A percentile compares a stretch with the other conserved stretches of the same genome.
Evolutionary conservation across 1,140 invertebrate genomes (phyloP).

Genomic region (Papilio machaon): DNA sequence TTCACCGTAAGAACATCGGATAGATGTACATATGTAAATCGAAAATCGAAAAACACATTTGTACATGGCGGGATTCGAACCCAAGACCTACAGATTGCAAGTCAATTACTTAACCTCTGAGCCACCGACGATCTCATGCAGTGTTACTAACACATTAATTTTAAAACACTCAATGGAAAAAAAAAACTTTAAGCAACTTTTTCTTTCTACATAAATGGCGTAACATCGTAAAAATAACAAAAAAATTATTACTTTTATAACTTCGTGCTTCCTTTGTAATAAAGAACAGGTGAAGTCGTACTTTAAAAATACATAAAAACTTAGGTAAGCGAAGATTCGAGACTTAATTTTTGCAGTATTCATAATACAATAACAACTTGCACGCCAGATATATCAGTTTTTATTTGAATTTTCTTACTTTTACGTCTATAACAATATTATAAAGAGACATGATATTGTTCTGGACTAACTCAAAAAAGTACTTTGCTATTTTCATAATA

Average conservation of each 20-base stretch:
- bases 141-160: no score
- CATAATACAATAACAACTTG: neutral
- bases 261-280: neutral
- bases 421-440: no score
- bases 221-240: neutral
- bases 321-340: neutral
- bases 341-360: neutral
- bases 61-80: no score
- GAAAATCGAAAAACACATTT: no score
- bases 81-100: no score
- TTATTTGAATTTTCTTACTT: neutral
- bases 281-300: constrained; percentile 6
- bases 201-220: neutral
- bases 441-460: neutral
- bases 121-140: no score
- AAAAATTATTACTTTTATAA: neutral
- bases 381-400: neutral
- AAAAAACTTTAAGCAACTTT: neutral
- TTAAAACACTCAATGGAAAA: no score
- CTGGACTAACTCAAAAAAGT: neutral
- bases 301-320: constrained; percentile 8
- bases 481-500: neutral
- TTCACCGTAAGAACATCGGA: no score
- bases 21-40: no score
- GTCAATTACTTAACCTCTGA: no score